A percentile compares a stretch with the other conserved stretches of the same genome.
Evolutionary conservation across 2,888 invertebrate species (phyloP).

Genomic region (Galerucella calmariensis): DNA sequence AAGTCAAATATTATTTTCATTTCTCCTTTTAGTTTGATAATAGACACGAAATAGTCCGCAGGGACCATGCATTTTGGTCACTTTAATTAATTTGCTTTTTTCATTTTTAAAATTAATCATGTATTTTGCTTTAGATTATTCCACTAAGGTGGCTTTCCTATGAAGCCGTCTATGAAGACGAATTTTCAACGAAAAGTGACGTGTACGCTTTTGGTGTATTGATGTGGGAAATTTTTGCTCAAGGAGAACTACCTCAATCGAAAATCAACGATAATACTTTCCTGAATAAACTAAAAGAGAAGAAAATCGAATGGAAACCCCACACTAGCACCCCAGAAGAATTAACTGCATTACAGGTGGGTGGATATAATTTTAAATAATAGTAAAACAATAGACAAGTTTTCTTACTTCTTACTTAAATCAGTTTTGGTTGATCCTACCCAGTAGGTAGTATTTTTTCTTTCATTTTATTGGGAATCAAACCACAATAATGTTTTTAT

Average conservation of each 20-base stretch:
- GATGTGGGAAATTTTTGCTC: slow-evolving; percentile 89
- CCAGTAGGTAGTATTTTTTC: too few relatives aligned
- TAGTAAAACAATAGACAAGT: not conserved
- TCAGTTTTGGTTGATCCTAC: too few relatives aligned
- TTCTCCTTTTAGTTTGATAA: too few relatives aligned
- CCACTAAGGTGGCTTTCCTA: slow-evolving; percentile 91
- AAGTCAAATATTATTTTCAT: too few relatives aligned
- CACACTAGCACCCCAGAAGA: slow-evolving; percentile 73
- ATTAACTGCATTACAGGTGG: slow-evolving; percentile 71
- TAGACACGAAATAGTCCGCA: too few relatives aligned
- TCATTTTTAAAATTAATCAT: not conserved
- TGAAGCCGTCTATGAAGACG: slow-evolving; percentile 90
- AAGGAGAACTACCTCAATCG: slow-evolving; percentile 81
- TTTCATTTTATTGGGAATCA: too few relatives aligned
- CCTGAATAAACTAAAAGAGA: slow-evolving; percentile 72
- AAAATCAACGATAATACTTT: slow-evolving; percentile 83
- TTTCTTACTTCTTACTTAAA: too few relatives aligned
- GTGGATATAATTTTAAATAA: not conserved
- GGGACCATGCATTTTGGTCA: too few relatives aligned
- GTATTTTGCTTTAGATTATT: slow-evolving; percentile 70
- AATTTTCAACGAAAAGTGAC: slow-evolving; percentile 92
- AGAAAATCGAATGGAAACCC: slow-evolving; percentile 75
- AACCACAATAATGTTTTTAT: too few relatives aligned
- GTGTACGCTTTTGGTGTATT: slow-evolving; percentile 91
- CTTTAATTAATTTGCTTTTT: too few relatives aligned